Evolutionary conservation across 2,888 invertebrate species (phyloP), one percentile per base, ranked within the genome.

Genomic region (Coenonympha arcania): DNA sequence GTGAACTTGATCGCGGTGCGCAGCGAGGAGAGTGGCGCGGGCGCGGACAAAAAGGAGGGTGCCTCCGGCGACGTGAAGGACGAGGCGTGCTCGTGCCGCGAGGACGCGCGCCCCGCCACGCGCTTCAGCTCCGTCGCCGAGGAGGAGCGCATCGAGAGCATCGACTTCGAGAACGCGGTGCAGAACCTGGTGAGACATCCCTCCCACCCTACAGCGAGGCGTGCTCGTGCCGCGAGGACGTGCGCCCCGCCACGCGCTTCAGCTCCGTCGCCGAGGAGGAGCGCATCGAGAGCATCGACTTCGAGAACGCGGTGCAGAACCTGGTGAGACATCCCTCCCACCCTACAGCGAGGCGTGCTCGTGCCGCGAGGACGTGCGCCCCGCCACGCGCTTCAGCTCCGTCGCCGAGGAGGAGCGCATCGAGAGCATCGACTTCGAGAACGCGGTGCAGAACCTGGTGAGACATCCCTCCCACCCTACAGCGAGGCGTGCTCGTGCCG

Each of bases 241-340:
- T n/a, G n/a, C n/a, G n/a, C n/a, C n/a, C n/a, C n/a, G n/a, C n/a
- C 50, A 65, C 64, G n/a, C n/a, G n/a, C n/a, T n/a, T n/a, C n/a
- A n/a, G n/a, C n/a, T n/a, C n/a, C n/a, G n/a, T n/a, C n/a, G n/a
- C n/a, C n/a, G n/a, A n/a, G n/a, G n/a, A n/a, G n/a, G n/a, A n/a
- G n/a, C n/a, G n/a, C n/a, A n/a, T n/a, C n/a, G n/a, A n/a, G n/a
- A n/a, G n/a, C 50, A 88, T 88, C 58, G 87, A 87, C 60, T 95
- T 95, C 69, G 95, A 95, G 74, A 92, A 95, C 70, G 89, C 90
- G 31, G 71, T 95, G 41, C 94, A 95, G 66, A 94, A 95, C 75
- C 88, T 87, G 69, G 90, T 95, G 45, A 91, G 90, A n/a, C n/a
- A n/a, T n/a, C n/a, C n/a, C n/a, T n/a, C n/a, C n/a, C n/a, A n/a